These are phyloP conservation scores for Pterocles burchelli DNA, from an alignment of 2,113 vertebrate species.

Conservation along the genomic window DNA sequence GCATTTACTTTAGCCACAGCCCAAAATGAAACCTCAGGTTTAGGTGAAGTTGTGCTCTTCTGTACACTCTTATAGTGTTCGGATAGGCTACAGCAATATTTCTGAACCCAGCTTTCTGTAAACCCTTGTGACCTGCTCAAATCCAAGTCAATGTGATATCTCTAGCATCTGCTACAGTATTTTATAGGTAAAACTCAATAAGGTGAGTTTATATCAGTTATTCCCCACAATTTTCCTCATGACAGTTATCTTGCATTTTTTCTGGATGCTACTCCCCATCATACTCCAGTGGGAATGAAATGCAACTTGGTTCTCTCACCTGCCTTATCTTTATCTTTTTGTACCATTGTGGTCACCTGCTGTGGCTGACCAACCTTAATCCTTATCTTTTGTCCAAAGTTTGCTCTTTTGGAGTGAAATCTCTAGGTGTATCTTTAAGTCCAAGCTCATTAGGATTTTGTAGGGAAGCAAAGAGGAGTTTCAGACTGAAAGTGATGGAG, in stretches of 20 bases:
- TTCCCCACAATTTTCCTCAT: background rate
- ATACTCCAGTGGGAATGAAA: background rate
- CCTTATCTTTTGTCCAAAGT: background rate
- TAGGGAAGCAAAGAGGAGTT: background rate
- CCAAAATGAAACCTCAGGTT: background rate
- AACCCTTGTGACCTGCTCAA: background rate
- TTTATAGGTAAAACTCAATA: background rate
- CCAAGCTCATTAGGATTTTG: background rate
- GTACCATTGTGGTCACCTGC: background rate
- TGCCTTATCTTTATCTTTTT: background rate
- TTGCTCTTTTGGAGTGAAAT: background rate
- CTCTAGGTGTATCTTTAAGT: background rate
- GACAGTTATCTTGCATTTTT: background rate
- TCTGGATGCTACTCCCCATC: background rate
- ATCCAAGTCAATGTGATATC: background rate
- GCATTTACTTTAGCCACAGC: background rate
- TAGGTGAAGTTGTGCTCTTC: background rate
- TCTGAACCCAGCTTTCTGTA: background rate
- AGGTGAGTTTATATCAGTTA: background rate
- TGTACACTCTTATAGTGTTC: rapidly evolving
- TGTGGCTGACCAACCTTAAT: background rate
- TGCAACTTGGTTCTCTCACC: background rate
- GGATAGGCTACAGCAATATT: background rate
- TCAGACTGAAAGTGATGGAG: background rate
- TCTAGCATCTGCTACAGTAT: background rate